Evolutionary conservation across 64 coral and sea anemone species (phyloP).

Genomic region (Catalaphyllia jardinei): DNA sequence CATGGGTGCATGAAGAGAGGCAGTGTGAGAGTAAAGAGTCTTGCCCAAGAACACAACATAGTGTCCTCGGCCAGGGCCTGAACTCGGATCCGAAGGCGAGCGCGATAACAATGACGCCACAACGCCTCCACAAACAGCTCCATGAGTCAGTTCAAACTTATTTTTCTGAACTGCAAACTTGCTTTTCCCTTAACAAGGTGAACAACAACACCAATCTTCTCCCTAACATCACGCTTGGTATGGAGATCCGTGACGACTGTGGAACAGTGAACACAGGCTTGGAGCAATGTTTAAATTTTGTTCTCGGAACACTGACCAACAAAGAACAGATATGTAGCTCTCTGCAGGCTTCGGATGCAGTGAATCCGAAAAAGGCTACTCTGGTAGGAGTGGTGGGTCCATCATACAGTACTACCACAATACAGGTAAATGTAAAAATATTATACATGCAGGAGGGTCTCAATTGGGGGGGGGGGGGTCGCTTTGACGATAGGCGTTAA

Average conservation of each 20-base stretch:
- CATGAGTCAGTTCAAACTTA: background rate
- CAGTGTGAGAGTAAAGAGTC: too few species aligned
- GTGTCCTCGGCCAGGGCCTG: too few species aligned
- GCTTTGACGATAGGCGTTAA: too few species aligned
- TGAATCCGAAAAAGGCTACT: background rate
- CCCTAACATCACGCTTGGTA: constrained; percentile 82
- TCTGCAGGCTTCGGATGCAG: background rate
- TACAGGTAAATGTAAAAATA: constrained; percentile 43
- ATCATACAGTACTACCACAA: constrained; percentile 61
- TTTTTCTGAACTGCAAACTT: background rate
- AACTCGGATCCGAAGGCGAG: too few species aligned
- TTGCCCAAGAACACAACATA: too few species aligned
- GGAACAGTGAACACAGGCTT: constrained; percentile 71
- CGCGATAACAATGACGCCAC: too few species aligned
- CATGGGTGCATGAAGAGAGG: too few species aligned
- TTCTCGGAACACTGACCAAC: constrained; percentile 41
- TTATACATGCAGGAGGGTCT: too few species aligned
- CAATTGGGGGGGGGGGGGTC: too few species aligned
- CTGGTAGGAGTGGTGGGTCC: constrained; percentile 74
- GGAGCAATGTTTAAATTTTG: constrained; percentile 75
- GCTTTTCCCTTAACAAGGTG: constrained; percentile 45
- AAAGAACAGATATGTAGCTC: constrained; percentile 38
- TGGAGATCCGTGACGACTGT: constrained; percentile 89
- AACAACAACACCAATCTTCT: constrained; percentile 67
- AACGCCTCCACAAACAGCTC: too few species aligned